A percentile compares a stretch with the other conserved stretches of the same genome.
Conservation (phyloP, 2,113 vertebrate genomes). For the Cephalopterus ornatus region DNA sequence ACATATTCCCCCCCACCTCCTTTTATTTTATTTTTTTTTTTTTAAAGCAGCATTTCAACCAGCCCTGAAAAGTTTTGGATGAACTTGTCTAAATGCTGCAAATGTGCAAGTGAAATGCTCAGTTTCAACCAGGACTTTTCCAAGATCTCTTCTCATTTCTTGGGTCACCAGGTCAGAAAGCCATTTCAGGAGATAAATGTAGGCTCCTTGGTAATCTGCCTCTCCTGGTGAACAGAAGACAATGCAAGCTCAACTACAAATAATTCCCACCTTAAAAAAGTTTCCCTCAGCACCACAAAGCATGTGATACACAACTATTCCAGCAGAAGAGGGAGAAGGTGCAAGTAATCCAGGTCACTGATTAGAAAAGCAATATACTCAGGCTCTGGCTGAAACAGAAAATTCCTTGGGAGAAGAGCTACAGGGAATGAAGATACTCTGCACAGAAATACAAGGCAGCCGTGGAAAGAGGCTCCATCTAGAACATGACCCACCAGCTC, state of each 20-base stretch:
- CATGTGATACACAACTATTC: background rate
- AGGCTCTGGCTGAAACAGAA: background rate
- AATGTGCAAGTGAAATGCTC: background rate
- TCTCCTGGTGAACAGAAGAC: background rate
- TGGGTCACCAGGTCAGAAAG: background rate
- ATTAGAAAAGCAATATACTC: background rate
- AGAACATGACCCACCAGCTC: background rate
- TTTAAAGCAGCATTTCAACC: background rate
- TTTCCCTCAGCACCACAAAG: background rate
- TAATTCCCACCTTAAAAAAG: background rate
- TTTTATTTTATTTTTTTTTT: too few species aligned
- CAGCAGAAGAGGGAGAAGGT: background rate
- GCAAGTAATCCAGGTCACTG: background rate
- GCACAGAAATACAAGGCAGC: background rate
- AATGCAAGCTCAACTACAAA: background rate
- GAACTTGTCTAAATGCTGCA: background rate
- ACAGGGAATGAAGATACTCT: background rate
- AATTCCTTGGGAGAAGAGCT: background rate
- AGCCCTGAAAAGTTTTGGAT: background rate
- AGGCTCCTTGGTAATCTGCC: background rate
- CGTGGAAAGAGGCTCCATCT: background rate
- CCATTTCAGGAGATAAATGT: background rate
- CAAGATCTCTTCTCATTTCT: background rate
- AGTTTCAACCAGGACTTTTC: background rate
- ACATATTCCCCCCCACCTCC: fast-evolving